Base-by-base conservation (phyloP, 2,113 vertebrate species). In the Embiotoca jacksoni region DNA sequence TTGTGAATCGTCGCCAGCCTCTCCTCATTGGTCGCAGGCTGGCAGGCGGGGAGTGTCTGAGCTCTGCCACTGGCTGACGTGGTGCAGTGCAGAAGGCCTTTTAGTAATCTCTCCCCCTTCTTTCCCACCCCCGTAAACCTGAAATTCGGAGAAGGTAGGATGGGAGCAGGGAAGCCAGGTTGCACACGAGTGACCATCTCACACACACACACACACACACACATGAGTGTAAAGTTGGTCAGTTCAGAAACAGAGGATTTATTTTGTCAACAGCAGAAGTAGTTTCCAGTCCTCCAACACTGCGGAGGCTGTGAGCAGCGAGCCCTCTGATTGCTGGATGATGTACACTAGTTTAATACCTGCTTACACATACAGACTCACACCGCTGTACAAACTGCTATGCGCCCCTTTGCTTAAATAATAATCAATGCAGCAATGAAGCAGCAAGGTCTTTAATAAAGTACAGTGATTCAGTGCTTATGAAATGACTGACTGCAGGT, bases 21-120 rank as follows among this genome's bases (percentile, higher is more conserved):
- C 30, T 80, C 36, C 69, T 71, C 62, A 88, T 84, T 91, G 84
- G 87, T 50, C 47, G 66, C 15, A 13, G 0, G 35, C 61, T 57
- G 81, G 54, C 37, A 71, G 61, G 69, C 67, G 73, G 78, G 62
- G 65, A 7, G 66, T 82, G 65, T 59, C 76, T 65, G 37, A 72
- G 72, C 69, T 7, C 53, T 80, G 70, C 75, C 76, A 81, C 55
- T 66, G 64, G 88, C 83, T 86, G 84, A 89, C 76, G 71, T 90
- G 84, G 82, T 85, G 90, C 88, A 90, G 70, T 87, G 86, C 88
- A 93, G 65, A 82, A 63, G 54, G 80, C 50, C 62, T 72, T 79
- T 78, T 50, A 67, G 35, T 50, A 64, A 74, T 72, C 73, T 7
- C 71, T 32, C 61, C 41, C 30, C 47, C 66, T 47, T 75, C 31